Percentiles rank a stretch among this genome's conserved stretches.
These are phyloP conservation scores for Callionymus lyra DNA, from an alignment of 2,113 vertebrate genomes.

Conservation along the genomic window DNA sequence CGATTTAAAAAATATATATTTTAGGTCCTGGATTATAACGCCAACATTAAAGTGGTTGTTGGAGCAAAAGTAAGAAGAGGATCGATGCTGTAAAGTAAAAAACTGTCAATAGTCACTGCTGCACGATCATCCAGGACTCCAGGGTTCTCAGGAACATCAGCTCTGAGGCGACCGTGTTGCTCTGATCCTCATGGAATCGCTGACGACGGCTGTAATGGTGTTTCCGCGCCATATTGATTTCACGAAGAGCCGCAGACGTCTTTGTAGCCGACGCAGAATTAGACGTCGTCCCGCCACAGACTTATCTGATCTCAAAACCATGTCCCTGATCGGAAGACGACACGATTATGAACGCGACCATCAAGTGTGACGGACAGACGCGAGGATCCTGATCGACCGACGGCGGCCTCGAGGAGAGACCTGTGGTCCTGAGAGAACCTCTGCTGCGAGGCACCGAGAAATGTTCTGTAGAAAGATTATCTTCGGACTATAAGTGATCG, in stretches of 20 bases:
- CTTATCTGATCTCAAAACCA: slow-evolving; percentile 38
- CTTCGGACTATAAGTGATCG: slow-evolving; percentile 56
- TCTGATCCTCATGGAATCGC: slow-evolving; percentile 24
- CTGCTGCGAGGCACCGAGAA: slow-evolving; percentile 26
- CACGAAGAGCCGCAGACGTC: slow-evolving; percentile 41
- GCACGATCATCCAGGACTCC: too few relatives aligned
- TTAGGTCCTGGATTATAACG: too few relatives aligned
- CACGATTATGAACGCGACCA: slow-evolving; percentile 12
- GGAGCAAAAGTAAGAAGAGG: too few relatives aligned
- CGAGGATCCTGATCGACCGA: too few relatives aligned
- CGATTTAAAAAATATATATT: too few relatives aligned
- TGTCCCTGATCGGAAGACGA: slow-evolving; percentile 19
- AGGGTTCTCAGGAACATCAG: too few relatives aligned
- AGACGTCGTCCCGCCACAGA: slow-evolving; percentile 45
- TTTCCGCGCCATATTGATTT: slow-evolving; percentile 52
- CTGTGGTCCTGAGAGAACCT: slow-evolving; percentile 32
- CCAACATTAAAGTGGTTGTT: too few relatives aligned
- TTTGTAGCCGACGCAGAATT: slow-evolving; percentile 46
- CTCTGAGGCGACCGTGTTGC: slow-evolving; percentile 2
- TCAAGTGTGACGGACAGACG: slow-evolving; percentile 10
- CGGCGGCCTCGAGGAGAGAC: too few relatives aligned
- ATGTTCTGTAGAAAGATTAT: slow-evolving; percentile 54
- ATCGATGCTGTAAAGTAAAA: too few relatives aligned
- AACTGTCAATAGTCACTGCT: too few relatives aligned
- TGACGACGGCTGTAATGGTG: slow-evolving; percentile 45